Evolutionary conservation across 2,888 invertebrate genomes (phyloP).

Genomic region (Dasypolia templi): DNA sequence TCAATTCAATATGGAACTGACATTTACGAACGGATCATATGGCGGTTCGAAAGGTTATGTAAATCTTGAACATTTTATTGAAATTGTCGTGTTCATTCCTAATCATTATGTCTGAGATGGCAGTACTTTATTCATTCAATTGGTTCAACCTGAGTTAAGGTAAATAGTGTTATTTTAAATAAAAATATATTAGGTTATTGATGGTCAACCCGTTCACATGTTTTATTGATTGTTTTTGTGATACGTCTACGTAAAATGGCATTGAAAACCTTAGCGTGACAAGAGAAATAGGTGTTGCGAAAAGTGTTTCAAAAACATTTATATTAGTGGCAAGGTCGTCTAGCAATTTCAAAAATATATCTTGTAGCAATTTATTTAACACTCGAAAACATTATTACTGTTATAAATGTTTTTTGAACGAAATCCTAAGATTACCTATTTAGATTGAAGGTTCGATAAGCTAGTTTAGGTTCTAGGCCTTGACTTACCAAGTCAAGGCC

Average conservation of each 20-base stretch:
- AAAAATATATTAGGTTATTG: not conserved
- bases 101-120: not conserved
- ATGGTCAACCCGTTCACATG: not conserved
- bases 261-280: constrained; percentile 16
- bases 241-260: constrained; percentile 11
- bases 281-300: constrained; percentile 8
- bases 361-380: constrained; percentile 21
- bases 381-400: constrained; percentile 10
- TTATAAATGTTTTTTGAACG: not conserved
- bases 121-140: constrained; percentile 5
- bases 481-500: not conserved
- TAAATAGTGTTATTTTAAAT: not conserved
- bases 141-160: not conserved
- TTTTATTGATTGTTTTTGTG: constrained; percentile 2
- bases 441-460: not conserved
- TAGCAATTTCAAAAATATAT: constrained; percentile 13
- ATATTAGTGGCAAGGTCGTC: constrained; percentile 25
- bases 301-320: constrained; percentile 8
- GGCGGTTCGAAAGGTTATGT: constrained; percentile 39
- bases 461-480: too few species aligned
- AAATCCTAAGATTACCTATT: not conserved
- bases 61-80: constrained; percentile 41
- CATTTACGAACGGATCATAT: constrained; percentile 45
- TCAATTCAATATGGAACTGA: constrained; percentile 39
- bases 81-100: constrained; percentile 7